A percentile compares a stretch with the other conserved stretches of the same genome.
Conservation (phyloP, 2,797 vertebrate genomes). For the Triplophysa yarkandensis region DNA sequence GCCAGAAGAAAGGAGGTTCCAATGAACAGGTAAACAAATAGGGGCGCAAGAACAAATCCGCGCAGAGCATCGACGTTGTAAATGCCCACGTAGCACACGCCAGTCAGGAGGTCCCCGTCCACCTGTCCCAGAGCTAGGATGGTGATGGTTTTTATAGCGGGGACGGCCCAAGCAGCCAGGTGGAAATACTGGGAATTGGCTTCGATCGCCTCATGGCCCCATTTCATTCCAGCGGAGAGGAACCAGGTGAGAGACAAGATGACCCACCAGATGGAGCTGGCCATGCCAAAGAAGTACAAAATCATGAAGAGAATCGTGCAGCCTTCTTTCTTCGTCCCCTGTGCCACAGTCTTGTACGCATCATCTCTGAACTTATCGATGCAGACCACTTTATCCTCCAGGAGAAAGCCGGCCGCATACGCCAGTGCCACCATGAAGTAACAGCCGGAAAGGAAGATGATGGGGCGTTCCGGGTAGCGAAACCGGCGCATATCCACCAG, state of each 20-base stretch:
- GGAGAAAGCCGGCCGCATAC: constrained; percentile 82
- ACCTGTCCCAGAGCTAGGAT: constrained; percentile 88
- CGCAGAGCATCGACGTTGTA: constrained; percentile 81
- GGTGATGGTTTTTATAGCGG: constrained; percentile 88
- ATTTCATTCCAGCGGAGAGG: constrained; percentile 91
- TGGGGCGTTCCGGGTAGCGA: constrained; percentile 89
- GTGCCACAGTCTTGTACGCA: constrained; percentile 86
- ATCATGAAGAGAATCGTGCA: constrained; percentile 93
- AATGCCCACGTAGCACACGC: constrained; percentile 90
- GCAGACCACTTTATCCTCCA: constrained; percentile 86
- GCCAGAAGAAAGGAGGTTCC: constrained; percentile 89
- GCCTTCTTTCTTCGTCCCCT: constrained; percentile 89
- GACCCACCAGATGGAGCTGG: constrained; percentile 94
- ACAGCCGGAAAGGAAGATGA: constrained; percentile 92
- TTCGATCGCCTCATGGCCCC: constrained; percentile 92
- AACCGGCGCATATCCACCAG: constrained; percentile 87
- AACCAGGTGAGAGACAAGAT: constrained; percentile 92
- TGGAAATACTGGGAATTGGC: constrained; percentile 91
- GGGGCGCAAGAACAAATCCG: constrained; percentile 86
- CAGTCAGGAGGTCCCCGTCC: constrained; percentile 88
- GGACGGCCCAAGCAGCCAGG: constrained; percentile 89
- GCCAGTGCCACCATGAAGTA: constrained; percentile 91
- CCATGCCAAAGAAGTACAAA: constrained; percentile 92
- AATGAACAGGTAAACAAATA: constrained; percentile 88
- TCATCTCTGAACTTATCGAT: constrained; percentile 82